These are phyloP conservation scores for Bombus picipes DNA, from an alignment of 1,140 invertebrate species.

Conservation along the genomic window DNA sequence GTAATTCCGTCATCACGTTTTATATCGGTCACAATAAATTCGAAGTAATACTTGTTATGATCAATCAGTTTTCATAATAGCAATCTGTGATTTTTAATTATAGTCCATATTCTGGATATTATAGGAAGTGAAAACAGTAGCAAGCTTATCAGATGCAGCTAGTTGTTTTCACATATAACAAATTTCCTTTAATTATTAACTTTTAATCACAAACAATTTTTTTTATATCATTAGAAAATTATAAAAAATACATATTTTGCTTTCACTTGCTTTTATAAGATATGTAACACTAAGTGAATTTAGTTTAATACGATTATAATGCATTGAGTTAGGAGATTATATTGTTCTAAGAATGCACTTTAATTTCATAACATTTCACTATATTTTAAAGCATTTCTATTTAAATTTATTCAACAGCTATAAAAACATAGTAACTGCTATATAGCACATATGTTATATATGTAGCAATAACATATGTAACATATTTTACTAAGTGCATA, in stretches of 20 bases:
- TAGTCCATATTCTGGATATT: conserved; percentile 69
- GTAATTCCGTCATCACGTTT: conserved; percentile 48
- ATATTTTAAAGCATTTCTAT: neutral
- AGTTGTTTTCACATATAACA: conserved; percentile 1
- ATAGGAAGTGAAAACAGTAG: conserved; percentile 68
- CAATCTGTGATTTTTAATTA: conserved; percentile 66
- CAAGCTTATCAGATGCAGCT: conserved; percentile 14
- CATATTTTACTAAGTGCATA: neutral
- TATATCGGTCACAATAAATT: conserved; percentile 34
- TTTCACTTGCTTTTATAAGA: conserved; percentile 5
- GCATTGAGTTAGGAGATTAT: conserved; percentile 10
- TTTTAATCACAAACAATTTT: neutral
- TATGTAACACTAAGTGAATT: neutral
- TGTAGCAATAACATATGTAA: neutral
- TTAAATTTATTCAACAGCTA: neutral
- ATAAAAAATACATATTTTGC: neutral
- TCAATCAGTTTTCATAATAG: conserved; percentile 32
- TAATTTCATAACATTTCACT: neutral
- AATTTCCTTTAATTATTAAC: neutral
- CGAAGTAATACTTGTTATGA: neutral
- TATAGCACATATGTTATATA: neutral
- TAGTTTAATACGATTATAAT: conserved; percentile 23
- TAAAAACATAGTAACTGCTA: neutral
- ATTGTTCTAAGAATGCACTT: neutral
- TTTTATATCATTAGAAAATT: neutral